Percentiles rank a stretch among this genome's conserved stretches.
Evolutionary conservation across 2,797 vertebrate species (phyloP).

Genomic region (Cygnus olor): DNA sequence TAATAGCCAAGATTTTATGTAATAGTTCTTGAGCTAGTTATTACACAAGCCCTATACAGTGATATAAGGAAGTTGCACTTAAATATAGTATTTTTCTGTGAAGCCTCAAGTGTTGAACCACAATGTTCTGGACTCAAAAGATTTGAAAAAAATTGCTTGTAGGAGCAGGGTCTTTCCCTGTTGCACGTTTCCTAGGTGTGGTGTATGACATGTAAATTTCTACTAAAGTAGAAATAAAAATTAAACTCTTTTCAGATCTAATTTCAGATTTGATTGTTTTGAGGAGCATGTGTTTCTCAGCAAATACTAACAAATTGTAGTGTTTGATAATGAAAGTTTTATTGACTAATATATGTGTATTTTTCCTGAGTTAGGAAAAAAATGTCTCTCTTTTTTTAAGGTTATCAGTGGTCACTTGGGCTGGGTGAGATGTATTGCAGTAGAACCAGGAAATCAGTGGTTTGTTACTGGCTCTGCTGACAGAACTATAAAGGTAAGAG

Average conservation of each 20-base stretch:
- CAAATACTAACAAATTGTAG: background rate
- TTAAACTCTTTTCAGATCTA: background rate
- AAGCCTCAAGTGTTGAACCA: background rate
- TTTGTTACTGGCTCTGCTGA: conserved; percentile 98
- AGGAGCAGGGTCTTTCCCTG: background rate
- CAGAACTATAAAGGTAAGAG: conserved; percentile 94
- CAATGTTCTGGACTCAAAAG: accelerated
- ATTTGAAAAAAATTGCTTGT: background rate
- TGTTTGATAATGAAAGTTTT: background rate
- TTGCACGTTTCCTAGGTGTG: background rate
- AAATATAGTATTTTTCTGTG: background rate
- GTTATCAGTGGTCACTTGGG: conserved; percentile 98
- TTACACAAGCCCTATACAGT: background rate
- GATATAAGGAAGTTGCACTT: background rate
- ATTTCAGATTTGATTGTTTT: background rate
- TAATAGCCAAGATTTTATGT: background rate
- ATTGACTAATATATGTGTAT: background rate
- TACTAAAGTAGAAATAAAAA: background rate
- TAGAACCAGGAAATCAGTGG: conserved; percentile 99
- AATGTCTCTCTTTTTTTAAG: conserved; percentile 66
- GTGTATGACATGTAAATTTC: background rate
- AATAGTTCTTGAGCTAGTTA: background rate
- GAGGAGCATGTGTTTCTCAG: background rate
- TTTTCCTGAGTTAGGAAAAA: background rate
- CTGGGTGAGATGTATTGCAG: conserved; percentile 96